Base-by-base conservation (phyloP, 2,113 vertebrate genomes). In the Tragelaphus strepsiceros region DNA sequence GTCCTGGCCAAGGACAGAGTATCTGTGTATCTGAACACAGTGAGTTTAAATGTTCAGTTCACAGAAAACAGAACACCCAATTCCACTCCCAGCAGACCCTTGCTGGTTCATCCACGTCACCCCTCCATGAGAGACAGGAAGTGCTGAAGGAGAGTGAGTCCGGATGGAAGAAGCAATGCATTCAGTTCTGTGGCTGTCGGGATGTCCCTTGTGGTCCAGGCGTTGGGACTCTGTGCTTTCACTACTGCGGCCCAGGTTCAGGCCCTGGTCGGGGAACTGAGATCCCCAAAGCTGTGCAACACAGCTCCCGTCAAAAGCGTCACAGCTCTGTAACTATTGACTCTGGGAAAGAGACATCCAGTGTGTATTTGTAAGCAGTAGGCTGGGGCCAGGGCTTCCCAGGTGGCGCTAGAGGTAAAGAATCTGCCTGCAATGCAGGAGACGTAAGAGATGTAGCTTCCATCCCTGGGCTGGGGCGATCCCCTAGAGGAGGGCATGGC, bases 211-310 rank as follows among this genome's bases (percentile, higher is more conserved):
- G 71, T 43, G 71, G 71, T 12, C 35, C 35, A 43, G 71, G 35
- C 1, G 0, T 2, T 7, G 12, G 71, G 35, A 74, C 35, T 74
- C 71, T 14, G 67, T 0, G 0, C 12, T 43, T 77, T 24, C 71
- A 24, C 71, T 26, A 3, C 71, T 26, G 71, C 2, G 71, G 71
- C 22, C 35, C 71, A 14, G 35, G 35, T 26, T 77, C 35, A 39
- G 22, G 22, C 35, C 22, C 35, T 77, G 71, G 11, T 43, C 0
- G 1, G 71, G 71, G 35, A 43, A 3, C 35, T 77, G 71, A 43
- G 71, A 77, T 43, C 11, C 35, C 21, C 11, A 39, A 74, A 74
- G 35, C 71, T 43, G 71, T 74, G 71, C 0, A 0, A 14, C 6
- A 0, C 35, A 43, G 71, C 3, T 77, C 22, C 22, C 39, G 39